Evolutionary conservation across 2,888 invertebrate genomes (phyloP), one percentile per base, ranked within the genome.

Genomic region (Nudaria mundana): DNA sequence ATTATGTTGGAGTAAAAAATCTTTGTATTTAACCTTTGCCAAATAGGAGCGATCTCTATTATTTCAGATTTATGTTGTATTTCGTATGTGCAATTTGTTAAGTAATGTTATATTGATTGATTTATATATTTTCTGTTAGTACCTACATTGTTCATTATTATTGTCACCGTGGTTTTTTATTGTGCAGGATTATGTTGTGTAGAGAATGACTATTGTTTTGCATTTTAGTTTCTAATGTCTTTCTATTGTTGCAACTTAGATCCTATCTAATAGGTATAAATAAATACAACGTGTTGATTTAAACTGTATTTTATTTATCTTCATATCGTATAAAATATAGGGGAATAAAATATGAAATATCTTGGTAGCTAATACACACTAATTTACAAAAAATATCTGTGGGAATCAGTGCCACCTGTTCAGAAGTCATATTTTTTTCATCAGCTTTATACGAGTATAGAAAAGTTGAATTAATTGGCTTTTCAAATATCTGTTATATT

Each of bases 311-410:
- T 33, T 33, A 33, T 33, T 33, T 33, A 13, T 33, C 14, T 14
- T 33, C 24, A 33, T 24, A 33, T 15, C 4, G 33, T 33, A 23
- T 33, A 16, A n/a, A 33, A 14, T n/a, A n/a, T 14, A 33, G 33
- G 33, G 33, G 33, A 11, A 25, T 33, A 15, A 33, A 33, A n/a
- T 33, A 33, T 33, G 15, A 31, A 18, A 18, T 11, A 31, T 16
- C 18, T 31, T 31, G 16, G 18, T 31, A 18, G 16, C 18, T 18
- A 18, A 31, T 31, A 31, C 31, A 31, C 10, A 31, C 31, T 31
- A 31, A 18, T 31, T 31, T 31, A 23, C 18, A 18, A 18, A 18
- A 18, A 18, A 18, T 18, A 18, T 18, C 18, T 18, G 18, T 18
- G 18, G 18, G 18, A 18, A 18, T 18, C 18, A 18, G 18, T 18